Percentiles rank a stretch among this genome's conserved stretches.
Evolutionary conservation across 2,113 vertebrate genomes (phyloP).

Genomic region (Cebidichthys violaceus): DNA sequence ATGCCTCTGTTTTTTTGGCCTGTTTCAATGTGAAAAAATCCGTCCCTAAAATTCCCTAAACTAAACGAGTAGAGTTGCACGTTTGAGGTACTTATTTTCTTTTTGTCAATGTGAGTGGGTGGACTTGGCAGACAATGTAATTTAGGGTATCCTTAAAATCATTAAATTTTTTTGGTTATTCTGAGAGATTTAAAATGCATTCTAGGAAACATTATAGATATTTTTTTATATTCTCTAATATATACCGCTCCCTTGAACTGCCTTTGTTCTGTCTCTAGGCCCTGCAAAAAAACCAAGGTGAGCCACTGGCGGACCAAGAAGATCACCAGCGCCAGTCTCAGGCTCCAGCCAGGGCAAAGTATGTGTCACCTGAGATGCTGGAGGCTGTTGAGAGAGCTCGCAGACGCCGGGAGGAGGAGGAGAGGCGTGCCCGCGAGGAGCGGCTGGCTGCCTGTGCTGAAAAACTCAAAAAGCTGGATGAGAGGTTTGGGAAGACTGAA

Average conservation of each 20-base stretch:
- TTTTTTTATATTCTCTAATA: not conserved
- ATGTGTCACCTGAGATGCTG: constrained; percentile 91
- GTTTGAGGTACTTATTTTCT: not conserved
- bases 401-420: constrained; percentile 93
- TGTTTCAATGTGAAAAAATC: not conserved
- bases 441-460: constrained; percentile 94
- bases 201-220: not conserved
- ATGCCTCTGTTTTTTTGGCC: not conserved
- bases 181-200: not conserved
- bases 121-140: not conserved
- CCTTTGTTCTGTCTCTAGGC: constrained; percentile 29
- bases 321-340: constrained; percentile 83
- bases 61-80: not conserved
- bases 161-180: not conserved
- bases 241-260: not conserved
- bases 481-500: constrained; percentile 92
- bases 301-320: constrained; percentile 88
- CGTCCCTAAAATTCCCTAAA: not conserved
- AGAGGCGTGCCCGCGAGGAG: constrained; percentile 92
- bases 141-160: not conserved
- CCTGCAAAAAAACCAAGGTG: constrained; percentile 87
- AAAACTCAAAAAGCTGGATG: constrained; percentile 96
- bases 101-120: not conserved
- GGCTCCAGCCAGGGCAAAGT: constrained; percentile 88
- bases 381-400: constrained; percentile 96